Percentiles rank a stretch among this genome's conserved stretches.
These are phyloP conservation scores for Amaurobius ferox DNA, from an alignment of 2,888 invertebrate genomes.

Conservation along the genomic window DNA sequence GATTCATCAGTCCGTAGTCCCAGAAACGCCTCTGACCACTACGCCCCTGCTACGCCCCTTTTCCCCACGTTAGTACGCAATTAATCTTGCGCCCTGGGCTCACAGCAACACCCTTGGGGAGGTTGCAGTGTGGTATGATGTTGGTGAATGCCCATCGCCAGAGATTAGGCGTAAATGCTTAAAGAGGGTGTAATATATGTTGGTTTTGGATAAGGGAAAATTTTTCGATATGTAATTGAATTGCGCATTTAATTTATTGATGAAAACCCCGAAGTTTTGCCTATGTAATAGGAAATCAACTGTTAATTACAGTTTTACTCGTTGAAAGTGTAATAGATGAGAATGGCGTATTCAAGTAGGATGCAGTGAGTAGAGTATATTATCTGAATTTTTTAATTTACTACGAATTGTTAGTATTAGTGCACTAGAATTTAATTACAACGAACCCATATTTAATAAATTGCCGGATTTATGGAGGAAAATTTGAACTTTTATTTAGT, in stretches of 20 bases:
- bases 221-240: not conserved
- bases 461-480: too few relatives aligned
- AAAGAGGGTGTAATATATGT: not conserved
- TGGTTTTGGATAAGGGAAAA: not conserved
- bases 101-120: constrained; percentile 33
- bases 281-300: too few relatives aligned
- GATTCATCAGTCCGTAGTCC: constrained; percentile 51
- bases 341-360: too few relatives aligned
- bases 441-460: too few relatives aligned
- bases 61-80: constrained; percentile 17
- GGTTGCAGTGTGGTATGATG: not conserved
- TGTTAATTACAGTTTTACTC: too few relatives aligned
- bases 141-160: not conserved
- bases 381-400: too few relatives aligned
- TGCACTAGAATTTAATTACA: too few relatives aligned
- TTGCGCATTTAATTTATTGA: not conserved
- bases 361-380: too few relatives aligned
- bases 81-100: constrained; percentile 36
- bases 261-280: too few relatives aligned
- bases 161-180: constrained; percentile 6
- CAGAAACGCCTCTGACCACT: constrained; percentile 32
- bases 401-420: too few relatives aligned
- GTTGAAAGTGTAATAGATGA: too few relatives aligned
- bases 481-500: too few relatives aligned
- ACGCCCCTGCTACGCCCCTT: constrained; percentile 14